These are phyloP conservation scores for Neomorphus geoffroyi DNA, from an alignment of 2,797 vertebrate species.

Conservation along the genomic window DNA sequence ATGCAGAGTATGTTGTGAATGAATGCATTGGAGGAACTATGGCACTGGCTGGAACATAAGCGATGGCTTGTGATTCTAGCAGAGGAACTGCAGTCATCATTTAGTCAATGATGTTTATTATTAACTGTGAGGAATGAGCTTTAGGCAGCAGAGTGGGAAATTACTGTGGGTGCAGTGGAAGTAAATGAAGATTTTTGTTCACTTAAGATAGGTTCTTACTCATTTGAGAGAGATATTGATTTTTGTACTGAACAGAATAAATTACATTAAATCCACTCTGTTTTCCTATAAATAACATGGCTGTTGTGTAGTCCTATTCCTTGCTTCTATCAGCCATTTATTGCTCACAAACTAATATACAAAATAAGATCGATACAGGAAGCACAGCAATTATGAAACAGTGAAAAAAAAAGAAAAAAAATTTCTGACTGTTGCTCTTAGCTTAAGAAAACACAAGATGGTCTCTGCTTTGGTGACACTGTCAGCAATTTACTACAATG, in stretches of 20 bases:
- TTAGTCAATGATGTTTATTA: conserved; percentile 53
- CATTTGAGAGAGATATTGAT: not conserved
- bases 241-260: not conserved
- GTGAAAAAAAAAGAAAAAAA: not conserved
- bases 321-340: not conserved
- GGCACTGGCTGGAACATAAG: not conserved
- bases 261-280: not conserved
- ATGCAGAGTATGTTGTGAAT: not conserved
- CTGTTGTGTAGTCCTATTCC: not conserved
- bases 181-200: conserved; percentile 36
- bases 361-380: not conserved
- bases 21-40: not conserved
- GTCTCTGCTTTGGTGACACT: not conserved
- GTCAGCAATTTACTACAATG: not conserved
- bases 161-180: not conserved
- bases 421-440: not conserved
- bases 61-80: not conserved
- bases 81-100: conserved; percentile 36
- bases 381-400: not conserved
- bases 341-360: not conserved
- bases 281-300: not conserved
- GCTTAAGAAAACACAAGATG: not conserved
- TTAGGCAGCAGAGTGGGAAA: conserved; percentile 22
- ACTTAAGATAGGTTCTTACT: not conserved
- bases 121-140: conserved; percentile 53